A percentile compares a stretch with the other conserved stretches of the same genome.
These are phyloP conservation scores for Agapornis canus DNA, from an alignment of 2,797 vertebrate species.

Conservation along the genomic window DNA sequence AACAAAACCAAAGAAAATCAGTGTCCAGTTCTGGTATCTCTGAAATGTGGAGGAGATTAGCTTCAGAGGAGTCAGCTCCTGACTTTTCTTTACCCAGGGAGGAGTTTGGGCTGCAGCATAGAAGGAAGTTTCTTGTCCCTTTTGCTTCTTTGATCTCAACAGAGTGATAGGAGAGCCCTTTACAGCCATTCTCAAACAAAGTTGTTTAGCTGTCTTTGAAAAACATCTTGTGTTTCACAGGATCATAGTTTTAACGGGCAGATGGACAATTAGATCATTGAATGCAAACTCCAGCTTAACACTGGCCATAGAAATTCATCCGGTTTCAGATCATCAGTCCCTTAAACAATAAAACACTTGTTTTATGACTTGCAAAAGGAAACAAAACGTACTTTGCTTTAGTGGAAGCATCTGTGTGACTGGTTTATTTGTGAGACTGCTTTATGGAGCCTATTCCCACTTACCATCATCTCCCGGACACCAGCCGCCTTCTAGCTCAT, in stretches of 20 bases:
- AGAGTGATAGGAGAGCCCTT: neutral
- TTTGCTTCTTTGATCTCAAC: neutral
- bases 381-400: neutral
- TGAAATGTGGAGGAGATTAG: neutral
- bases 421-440: neutral
- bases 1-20: neutral
- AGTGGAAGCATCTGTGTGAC: neutral
- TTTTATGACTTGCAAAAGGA: neutral
- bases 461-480: neutral
- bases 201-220: neutral
- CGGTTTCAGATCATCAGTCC: neutral
- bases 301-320: neutral
- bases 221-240: neutral
- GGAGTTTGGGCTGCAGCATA: neutral
- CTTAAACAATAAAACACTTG: neutral
- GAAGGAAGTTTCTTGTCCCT: neutral
- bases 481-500: fast-evolving
- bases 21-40: neutral
- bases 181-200: neutral
- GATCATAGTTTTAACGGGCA: neutral
- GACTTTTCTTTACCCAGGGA: neutral
- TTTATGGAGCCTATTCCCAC: neutral
- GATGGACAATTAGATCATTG: neutral
- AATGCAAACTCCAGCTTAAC: neutral
- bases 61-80: neutral